Base-by-base conservation (phyloP, 2,888 invertebrate species). In the Epinotia brunnichana region DNA sequence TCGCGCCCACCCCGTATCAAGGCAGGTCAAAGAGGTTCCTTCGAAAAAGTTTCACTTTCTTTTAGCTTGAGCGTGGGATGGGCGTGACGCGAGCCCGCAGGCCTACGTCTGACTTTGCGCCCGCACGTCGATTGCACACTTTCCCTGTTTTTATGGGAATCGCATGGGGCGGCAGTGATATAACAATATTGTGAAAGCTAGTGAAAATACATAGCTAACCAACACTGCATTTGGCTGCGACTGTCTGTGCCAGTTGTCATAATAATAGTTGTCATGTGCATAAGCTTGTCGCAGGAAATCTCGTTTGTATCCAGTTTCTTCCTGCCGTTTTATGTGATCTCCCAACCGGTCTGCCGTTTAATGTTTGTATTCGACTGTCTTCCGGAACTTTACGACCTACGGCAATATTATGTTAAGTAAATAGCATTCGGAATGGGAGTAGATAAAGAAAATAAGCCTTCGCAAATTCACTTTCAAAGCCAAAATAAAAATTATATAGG, bases 91-190 rank as follows among this genome's bases (percentile, higher is more conserved):
- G 77, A 79, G 85, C 83, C 84, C 82, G 84, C 81, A 84, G 85
- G 88, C 89, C 85, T 83, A 83, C 80, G 77, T 76, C 77, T 75
- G 80, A 56, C 54, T 24, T 80, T 80, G 78, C 77, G 85, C 83
- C 85, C 83, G 78, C 77, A 78, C 81, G 82, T 82, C 87, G 84
- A 90, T 90, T 87, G 88, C 83, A 88, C 85, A 91, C 92, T 92
- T 92, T 92, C 92, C 91, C 91, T 88, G 91, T 90, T 91, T 90
- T 91, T 90, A 90, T 91, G 89, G 88, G 88, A 91, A 89, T 86
- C 84, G 85, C 82, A 84, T 83, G 85, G 87, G 85, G 84, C 85
- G 80, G 79, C 81, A 83, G 82, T 88, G 82, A 86, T 81, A 85
- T 84, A 87, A 88, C 83, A 84, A 85, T 83, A 82, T 79, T 80